Evolutionary conservation across 1,140 invertebrate species (phyloP).

Genomic region (Centruroides sculpturatus): DNA sequence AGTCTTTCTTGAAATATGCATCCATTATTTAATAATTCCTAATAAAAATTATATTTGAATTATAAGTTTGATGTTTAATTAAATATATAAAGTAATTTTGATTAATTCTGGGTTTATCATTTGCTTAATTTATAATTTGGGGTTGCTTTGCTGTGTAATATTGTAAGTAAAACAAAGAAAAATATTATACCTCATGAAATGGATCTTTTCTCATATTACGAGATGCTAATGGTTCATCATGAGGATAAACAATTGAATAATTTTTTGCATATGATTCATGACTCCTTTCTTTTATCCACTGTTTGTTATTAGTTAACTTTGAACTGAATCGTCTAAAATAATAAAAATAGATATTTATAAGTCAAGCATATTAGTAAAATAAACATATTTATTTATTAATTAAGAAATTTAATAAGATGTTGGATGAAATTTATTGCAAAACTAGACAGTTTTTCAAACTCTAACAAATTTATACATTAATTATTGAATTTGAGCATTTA

Average conservation of each 20-base stretch:
- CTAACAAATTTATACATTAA: no score
- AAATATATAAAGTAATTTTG: no score
- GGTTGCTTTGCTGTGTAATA: no score
- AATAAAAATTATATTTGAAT: neutral
- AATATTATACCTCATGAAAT: slow-evolving; percentile 43
- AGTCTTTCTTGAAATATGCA: slow-evolving; percentile 73
- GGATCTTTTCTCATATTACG: slow-evolving; percentile 51
- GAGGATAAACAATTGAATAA: slow-evolving; percentile 65
- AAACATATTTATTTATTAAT: no score
- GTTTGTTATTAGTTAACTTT: slow-evolving; percentile 45
- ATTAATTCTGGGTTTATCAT: no score
- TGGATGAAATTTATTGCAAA: no score
- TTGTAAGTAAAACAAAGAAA: neutral
- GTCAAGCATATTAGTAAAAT: no score
- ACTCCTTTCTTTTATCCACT: slow-evolving; percentile 61
- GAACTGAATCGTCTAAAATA: slow-evolving; percentile 44
- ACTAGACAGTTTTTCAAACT: no score
- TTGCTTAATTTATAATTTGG: no score
- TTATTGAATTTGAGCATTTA: no score
- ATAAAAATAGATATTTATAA: no score
- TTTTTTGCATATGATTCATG: slow-evolving; percentile 78
- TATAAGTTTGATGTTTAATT: neutral
- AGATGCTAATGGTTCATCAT: slow-evolving; percentile 70
- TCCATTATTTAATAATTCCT: slow-evolving; percentile 48
- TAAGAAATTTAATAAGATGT: no score